Evolutionary conservation across 1,140 invertebrate genomes (phyloP), one percentile per base, ranked within the genome.

Genomic region (Drosophila triauraria): DNA sequence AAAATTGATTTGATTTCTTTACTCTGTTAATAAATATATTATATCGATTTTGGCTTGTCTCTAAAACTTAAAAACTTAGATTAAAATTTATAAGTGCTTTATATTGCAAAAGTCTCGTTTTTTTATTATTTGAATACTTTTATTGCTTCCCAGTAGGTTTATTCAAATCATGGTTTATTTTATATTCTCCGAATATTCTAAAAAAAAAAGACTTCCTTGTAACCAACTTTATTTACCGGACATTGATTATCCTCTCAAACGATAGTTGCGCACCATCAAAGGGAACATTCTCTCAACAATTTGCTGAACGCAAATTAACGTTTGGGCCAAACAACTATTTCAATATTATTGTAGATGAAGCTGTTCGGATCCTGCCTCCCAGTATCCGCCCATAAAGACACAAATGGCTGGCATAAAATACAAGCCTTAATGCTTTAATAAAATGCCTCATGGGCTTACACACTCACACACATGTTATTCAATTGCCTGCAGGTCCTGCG

Each of bases 351-450:
- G 69, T 35, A 23, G 44, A 72, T 59, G 51, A 60, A 72, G 67
- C 44, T 43, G 54, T 51, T 25, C 23, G 23, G 5, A 10, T 35
- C 27, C 46, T 27, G 13, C 15, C 35, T 12, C 23, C 20, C 32
- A 42, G 42, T 47, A 30, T 62, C 20, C 48, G 25, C 5, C 38
- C 48, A 56, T 69, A 83, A 78, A 63, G 46, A 76, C 79, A 60
- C 58, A 63, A 60, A 69, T 70, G 40, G 78, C 59, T 68, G 32
- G 54, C 80, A 86, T 86, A 82, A 86, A 87, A 77, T 87, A 70
- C 75, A 71, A 74, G 69, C 46, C 63, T 80, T 86, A 87, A 86
- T 88, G 84, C 80, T 76, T 83, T 87, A 83, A 87, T 88, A 83
- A 82, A 87, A 87, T 59, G 54, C 76, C 75, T 57, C 47, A 48